Evolutionary conservation across 2,113 vertebrate genomes (phyloP).

Genomic region (Hassar affinis): DNA sequence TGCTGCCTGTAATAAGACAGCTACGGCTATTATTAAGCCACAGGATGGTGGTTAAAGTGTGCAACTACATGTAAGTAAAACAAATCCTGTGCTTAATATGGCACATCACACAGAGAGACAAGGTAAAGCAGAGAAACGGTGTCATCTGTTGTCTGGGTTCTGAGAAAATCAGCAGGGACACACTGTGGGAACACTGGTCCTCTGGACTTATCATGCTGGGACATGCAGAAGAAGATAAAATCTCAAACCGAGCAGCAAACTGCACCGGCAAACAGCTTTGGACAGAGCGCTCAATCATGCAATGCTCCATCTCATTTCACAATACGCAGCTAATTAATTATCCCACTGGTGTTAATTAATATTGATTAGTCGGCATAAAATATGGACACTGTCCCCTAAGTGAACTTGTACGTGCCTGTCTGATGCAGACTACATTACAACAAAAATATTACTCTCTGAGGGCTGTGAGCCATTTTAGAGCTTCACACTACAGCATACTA

Average conservation of each 20-base stretch:
- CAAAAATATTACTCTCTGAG: neutral
- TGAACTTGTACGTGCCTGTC: neutral
- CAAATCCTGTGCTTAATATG: constrained; percentile 14
- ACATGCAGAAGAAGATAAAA: constrained; percentile 40
- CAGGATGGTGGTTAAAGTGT: constrained; percentile 43
- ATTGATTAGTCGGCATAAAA: constrained; percentile 10
- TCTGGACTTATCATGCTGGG: constrained; percentile 29
- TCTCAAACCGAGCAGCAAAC: constrained; percentile 5
- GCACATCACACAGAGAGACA: constrained; percentile 15
- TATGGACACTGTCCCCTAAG: neutral
- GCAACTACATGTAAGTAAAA: constrained; percentile 11
- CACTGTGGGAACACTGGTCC: constrained; percentile 34
- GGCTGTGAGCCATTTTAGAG: neutral
- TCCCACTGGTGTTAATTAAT: neutral
- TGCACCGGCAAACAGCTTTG: constrained; percentile 24
- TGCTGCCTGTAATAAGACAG: constrained; percentile 57
- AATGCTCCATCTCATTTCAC: neutral
- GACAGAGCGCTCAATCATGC: neutral
- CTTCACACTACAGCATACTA: neutral
- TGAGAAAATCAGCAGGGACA: neutral
- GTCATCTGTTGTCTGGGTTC: constrained; percentile 13
- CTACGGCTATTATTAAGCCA: constrained; percentile 39
- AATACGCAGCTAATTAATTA: constrained; percentile 4
- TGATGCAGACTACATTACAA: neutral
- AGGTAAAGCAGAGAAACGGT: constrained; percentile 1